Evolutionary conservation across 2,113 vertebrate species (phyloP).

Genomic region (Chaenogobius annularis): DNA sequence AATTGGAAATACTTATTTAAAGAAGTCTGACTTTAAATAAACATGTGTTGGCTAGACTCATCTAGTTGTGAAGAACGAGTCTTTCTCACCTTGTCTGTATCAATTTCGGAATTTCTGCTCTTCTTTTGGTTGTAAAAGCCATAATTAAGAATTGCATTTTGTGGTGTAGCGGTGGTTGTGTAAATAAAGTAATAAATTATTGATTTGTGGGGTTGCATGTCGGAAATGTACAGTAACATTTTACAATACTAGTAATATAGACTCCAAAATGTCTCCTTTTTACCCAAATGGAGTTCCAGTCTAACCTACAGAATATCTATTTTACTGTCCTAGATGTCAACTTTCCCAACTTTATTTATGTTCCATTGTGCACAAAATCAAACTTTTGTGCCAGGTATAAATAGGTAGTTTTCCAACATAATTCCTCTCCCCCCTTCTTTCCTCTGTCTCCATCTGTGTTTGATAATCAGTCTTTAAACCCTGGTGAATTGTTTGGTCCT

Average conservation of each 20-base stretch:
- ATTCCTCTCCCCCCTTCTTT: conserved; percentile 26
- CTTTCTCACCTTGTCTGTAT: too few relatives aligned
- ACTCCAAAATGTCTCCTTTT: not conserved
- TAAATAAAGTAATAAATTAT: too few relatives aligned
- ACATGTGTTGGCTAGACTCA: too few relatives aligned
- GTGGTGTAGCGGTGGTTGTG: too few relatives aligned
- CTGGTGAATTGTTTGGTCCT: conserved; percentile 6
- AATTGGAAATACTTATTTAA: too few relatives aligned
- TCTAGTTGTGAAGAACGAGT: too few relatives aligned
- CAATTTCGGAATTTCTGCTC: too few relatives aligned
- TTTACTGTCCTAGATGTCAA: not conserved
- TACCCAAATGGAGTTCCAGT: not conserved
- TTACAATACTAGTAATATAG: not conserved
- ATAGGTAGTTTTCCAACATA: not conserved
- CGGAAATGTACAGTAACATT: not conserved
- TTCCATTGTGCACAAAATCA: not conserved
- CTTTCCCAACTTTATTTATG: not conserved
- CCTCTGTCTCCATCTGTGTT: conserved; percentile 59
- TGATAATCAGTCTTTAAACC: conserved; percentile 38
- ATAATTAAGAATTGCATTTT: too few relatives aligned
- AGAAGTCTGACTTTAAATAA: too few relatives aligned
- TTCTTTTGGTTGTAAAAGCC: too few relatives aligned
- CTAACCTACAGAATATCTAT: not conserved
- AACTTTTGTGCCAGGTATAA: not conserved
- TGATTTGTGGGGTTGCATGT: too few relatives aligned